These are phyloP conservation scores for Corynorhinus townsendii DNA, from an alignment of 2,113 vertebrate species.

Conservation along the genomic window DNA sequence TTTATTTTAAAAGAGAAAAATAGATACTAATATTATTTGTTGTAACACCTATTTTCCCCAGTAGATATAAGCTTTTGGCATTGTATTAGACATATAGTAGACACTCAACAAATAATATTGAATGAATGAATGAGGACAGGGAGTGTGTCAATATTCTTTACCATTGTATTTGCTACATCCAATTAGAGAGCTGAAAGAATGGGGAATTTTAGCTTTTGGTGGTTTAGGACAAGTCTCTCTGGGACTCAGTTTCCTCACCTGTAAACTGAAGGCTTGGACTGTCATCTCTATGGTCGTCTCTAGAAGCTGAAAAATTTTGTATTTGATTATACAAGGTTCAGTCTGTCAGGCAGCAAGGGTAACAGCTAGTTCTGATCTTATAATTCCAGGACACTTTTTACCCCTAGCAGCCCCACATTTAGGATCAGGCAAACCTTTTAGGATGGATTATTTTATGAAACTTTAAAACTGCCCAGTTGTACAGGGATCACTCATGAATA, in stretches of 20 bases:
- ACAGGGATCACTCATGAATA: background rate
- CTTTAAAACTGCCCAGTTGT: background rate
- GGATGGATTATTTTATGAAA: background rate
- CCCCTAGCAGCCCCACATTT: background rate
- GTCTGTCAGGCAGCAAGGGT: background rate
- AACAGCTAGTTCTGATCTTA: background rate
- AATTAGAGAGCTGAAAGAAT: conserved; percentile 5
- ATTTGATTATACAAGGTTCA: background rate
- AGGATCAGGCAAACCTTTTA: background rate
- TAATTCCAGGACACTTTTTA: background rate
- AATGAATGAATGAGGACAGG: background rate
- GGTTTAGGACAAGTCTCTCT: background rate
- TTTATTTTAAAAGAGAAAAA: conserved; percentile 11
- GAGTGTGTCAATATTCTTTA: background rate
- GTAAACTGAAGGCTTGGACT: background rate
- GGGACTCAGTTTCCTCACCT: background rate
- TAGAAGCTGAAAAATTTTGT: background rate
- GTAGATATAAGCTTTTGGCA: background rate
- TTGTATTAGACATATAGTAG: background rate
- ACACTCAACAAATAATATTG: background rate
- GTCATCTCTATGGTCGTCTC: background rate
- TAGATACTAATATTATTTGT: background rate
- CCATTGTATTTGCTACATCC: background rate
- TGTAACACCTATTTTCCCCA: background rate
- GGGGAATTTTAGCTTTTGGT: background rate